Evolutionary conservation across 2,113 vertebrate genomes (phyloP), one percentile per base, ranked within the genome.

Genomic region (Clarias gariepinus): DNA sequence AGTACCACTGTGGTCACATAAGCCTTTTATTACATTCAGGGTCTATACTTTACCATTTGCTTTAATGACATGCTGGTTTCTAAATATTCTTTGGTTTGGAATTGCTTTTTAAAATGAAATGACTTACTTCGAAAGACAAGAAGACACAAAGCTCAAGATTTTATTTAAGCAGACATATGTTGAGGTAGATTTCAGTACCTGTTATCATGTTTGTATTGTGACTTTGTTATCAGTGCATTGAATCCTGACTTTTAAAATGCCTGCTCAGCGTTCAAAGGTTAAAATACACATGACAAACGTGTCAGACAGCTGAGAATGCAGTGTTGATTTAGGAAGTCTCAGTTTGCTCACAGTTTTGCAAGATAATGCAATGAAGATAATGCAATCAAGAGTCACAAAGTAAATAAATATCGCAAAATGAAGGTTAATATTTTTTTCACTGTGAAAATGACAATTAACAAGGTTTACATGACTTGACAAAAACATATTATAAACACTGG

Each of bases 351-450:
- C 9, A 30, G 19, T 15, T 5, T 61, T 30, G 25, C 41, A 3
- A 25, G 21, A 81, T 61, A 81, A 81, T 61, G 78, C 19, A 81
- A 61, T 81, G 57, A 81, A 33, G 55, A 81, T 61, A 81, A 36
- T 11, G 1, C 21, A 36, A 61, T 61, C 30, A 61, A 11, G 30
- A 81, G 30, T 81, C 33, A 41, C 57, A 81, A 61, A 19, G 41
- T 47, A 25, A 1, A 76, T 11, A 74, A 10, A 23, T 10, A 28
- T 15, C 57, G 25, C 76, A 55, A 79, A 58, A 33, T 4, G 18
- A 80, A 57, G 16, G 7, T 79, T 58, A 30, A 58, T 33, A 28
- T 11, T 79, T 79, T 33, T 18, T 10, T 80, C 21, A 76, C 23
- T 11, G 19, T 52, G 41, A 74, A 74, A 47, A 74, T 47, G 21